phyloP scores from a whole-genome alignment of 2,113 vertebrate species.

The Forbesichthys papilliferus region DNA sequence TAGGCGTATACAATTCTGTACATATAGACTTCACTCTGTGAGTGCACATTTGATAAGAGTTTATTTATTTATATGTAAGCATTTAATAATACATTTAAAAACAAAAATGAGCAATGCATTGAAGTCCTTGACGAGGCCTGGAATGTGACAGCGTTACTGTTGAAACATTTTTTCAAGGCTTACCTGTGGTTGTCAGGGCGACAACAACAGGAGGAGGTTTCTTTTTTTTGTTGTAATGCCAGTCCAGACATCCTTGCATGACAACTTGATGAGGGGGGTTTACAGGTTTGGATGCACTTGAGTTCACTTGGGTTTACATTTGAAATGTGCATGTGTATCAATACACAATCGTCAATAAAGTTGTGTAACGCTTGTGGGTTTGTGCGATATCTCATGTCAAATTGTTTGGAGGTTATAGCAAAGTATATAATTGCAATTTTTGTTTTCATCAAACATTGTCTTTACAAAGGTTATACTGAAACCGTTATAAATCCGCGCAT shows the following conservation, averaged over 20 bases:
- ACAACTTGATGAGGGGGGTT: slow-evolving; percentile 78
- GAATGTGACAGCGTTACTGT: slow-evolving; percentile 69
- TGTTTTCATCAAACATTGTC: too few species aligned
- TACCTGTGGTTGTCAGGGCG: slow-evolving; percentile 87
- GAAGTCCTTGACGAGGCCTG: slow-evolving; percentile 83
- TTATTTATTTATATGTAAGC: slow-evolving; percentile 99
- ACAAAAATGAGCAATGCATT: slow-evolving; percentile 85
- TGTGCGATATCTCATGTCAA: background rate
- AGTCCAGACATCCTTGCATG: slow-evolving; percentile 91
- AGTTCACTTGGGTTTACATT: slow-evolving; percentile 99
- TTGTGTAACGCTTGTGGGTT: slow-evolving; percentile 86
- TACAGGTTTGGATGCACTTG: slow-evolving; percentile 96
- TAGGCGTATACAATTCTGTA: slow-evolving; percentile 98
- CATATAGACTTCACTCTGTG: slow-evolving; percentile 99
- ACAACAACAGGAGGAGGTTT: background rate
- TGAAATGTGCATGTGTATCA: slow-evolving; percentile 99
- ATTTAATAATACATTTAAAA: slow-evolving; percentile 78
- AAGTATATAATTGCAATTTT: too few species aligned
- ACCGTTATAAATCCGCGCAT: background rate
- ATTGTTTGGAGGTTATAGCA: too few species aligned
- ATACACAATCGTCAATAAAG: slow-evolving; percentile 99
- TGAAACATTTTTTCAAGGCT: slow-evolving; percentile 80
- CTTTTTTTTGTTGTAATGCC: slow-evolving; percentile 46
- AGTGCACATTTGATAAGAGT: slow-evolving; percentile 99
- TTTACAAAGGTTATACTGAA: background rate